Conservation (phyloP, 2,888 invertebrate genomes). For the Orthosia incerta region DNA sequence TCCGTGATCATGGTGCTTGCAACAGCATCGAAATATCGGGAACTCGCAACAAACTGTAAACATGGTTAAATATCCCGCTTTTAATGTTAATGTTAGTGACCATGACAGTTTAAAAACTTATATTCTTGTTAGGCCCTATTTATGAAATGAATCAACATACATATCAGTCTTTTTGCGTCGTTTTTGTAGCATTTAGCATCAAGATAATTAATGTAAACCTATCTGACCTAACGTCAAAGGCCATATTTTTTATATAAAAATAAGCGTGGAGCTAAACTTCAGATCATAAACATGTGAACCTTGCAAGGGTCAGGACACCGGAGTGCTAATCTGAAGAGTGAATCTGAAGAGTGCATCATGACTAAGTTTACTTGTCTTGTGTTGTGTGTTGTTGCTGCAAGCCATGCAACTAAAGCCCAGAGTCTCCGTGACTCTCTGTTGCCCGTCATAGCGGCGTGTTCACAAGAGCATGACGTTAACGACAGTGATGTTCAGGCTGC, state of each 20-base stretch:
- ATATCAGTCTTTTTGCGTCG: too few species aligned
- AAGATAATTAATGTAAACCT: too few species aligned
- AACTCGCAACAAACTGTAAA: too few species aligned
- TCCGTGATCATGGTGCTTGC: too few species aligned
- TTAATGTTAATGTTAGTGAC: too few species aligned
- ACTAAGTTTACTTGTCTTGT: slow-evolving; percentile 31
- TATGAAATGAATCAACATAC: too few species aligned
- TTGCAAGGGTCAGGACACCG: slow-evolving; percentile 10
- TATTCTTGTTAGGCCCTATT: too few species aligned
- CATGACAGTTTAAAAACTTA: too few species aligned
- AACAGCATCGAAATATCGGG: too few species aligned
- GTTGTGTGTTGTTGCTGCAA: slow-evolving; percentile 35
- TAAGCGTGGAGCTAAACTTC: slow-evolving; percentile 9
- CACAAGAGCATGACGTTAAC: slow-evolving; percentile 36
- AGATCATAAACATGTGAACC: slow-evolving; percentile 24
- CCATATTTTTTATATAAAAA: slow-evolving; percentile 22
- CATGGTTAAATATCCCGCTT: too few species aligned
- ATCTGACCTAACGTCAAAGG: neutral
- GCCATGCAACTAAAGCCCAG: slow-evolving; percentile 45
- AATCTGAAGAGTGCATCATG: slow-evolving; percentile 43
- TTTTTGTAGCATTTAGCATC: too few species aligned
- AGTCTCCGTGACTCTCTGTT: slow-evolving; percentile 23
- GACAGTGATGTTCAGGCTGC: slow-evolving; percentile 45
- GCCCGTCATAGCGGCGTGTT: slow-evolving; percentile 45
- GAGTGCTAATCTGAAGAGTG: neutral